phyloP scores from a whole-genome alignment of 2,113 vertebrate genomes.

The Antennarius striatus region DNA sequence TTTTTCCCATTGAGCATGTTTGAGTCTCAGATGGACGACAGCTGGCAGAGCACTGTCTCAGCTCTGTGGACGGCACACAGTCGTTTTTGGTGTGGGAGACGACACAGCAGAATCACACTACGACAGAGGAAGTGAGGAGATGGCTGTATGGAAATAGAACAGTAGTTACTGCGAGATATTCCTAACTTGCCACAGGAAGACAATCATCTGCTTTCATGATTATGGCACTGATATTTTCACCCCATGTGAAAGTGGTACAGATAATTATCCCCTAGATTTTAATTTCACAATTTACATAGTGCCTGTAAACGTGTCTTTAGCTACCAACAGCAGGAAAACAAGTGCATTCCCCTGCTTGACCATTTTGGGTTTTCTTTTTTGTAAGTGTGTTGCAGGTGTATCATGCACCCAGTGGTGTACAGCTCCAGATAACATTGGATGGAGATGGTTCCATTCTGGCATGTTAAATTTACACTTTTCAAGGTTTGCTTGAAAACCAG shows the following conservation, averaged over 20 bases:
- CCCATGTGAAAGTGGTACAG: constrained; percentile 17
- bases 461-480: constrained; percentile 49
- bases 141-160: constrained; percentile 39
- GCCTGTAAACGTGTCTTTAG: constrained; percentile 9
- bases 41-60: constrained; percentile 40
- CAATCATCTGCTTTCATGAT: constrained; percentile 42
- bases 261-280: constrained; percentile 35
- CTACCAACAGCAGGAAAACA: constrained; percentile 21
- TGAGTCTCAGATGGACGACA: constrained; percentile 47
- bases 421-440: constrained; percentile 29
- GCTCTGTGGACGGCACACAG: constrained; percentile 30
- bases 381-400: constrained; percentile 36
- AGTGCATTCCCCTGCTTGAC: background rate
- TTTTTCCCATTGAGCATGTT: constrained; percentile 23
- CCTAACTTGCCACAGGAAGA: constrained; percentile 7
- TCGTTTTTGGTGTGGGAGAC: constrained; percentile 51
- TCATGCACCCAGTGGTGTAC: constrained; percentile 25
- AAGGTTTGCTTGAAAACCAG: too few species aligned
- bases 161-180: constrained; percentile 11
- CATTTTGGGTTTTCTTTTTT: constrained; percentile 30
- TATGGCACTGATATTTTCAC: constrained; percentile 34
- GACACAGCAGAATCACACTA: constrained; percentile 14
- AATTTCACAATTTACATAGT: constrained; percentile 32
- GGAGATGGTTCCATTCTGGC: constrained; percentile 51
- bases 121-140: constrained; percentile 41